Evolutionary conservation across 2,888 invertebrate species (phyloP), one percentile per base, ranked within the genome.

Genomic region (Ptychoptera albimana): DNA sequence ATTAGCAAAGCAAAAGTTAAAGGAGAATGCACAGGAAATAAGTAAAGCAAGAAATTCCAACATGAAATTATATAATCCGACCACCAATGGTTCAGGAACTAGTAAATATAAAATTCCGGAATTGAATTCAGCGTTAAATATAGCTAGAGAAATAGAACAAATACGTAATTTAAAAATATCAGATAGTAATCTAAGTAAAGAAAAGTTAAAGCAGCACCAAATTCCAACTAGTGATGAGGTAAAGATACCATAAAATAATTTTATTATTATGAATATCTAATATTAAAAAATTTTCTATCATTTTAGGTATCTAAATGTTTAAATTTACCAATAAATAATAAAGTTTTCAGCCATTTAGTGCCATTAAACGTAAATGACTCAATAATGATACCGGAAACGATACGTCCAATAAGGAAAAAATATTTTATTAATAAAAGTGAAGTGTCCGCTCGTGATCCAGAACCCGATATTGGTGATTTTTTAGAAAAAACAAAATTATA

Each of bases 321-420:
- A 34, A 42, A 42, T 13, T 35, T 42, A 15, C 42, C 42, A 16
- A 15, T 35, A 7, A 9, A 42, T 16, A 34, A 35, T 34, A 42
- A 35, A 12, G 34, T 42, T 13, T 42, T 16, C 16, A 23, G 34
- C 12, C 34, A 35, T n/a, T 42, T 42, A 23, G 34, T 42, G 9
- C 42, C 42, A 14, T 23, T 42, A 7, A 42, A 34, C 15, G 42
- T 42, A 1, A 42, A 42, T 34, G 42, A 42, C 34, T 42, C 42
- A 6, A 23, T 40, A 13, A 11, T 35, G 34, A 23, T 35, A 8
- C 13, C 12, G 5, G 11, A 42, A 42, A 35, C 2, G 2, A 42
- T 15, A 35, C 8, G 14, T 2, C 23, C 23, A 16, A 12, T 23
- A 10, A 34, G 14, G n/a, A 23, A 14, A 35, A 35, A 35, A 11